Evolutionary conservation across 2,797 vertebrate genomes (phyloP).

Genomic region (Delichon dasypus): DNA sequence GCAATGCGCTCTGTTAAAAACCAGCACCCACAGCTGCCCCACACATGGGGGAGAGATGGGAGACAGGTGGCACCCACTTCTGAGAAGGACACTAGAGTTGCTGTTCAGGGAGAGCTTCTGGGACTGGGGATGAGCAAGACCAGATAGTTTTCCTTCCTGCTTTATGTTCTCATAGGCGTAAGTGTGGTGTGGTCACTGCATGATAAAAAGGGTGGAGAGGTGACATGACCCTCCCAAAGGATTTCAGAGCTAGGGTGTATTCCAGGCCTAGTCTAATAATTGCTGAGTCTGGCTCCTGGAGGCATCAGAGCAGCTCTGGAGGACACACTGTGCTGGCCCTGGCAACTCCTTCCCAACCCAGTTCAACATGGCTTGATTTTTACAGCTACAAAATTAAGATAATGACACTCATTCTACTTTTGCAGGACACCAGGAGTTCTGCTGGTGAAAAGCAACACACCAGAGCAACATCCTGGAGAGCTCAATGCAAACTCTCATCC

Average conservation of each 20-base stretch:
- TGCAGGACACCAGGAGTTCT: background rate
- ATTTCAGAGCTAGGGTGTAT: background rate
- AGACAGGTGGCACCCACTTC: background rate
- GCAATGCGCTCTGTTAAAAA: background rate
- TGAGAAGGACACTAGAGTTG: background rate
- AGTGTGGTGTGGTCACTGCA: no score
- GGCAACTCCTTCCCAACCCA: background rate
- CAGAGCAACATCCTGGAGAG: background rate
- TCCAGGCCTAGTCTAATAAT: background rate
- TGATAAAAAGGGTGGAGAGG: background rate
- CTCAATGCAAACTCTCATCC: background rate
- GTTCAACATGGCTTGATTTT: background rate
- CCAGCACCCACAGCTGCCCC: background rate
- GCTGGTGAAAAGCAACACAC: background rate
- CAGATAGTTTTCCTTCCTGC: background rate
- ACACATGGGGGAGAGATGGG: accelerated
- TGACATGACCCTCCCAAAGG: background rate
- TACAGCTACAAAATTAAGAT: background rate
- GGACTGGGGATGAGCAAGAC: background rate
- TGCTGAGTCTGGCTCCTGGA: background rate
- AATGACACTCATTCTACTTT: background rate
- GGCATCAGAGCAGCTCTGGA: background rate
- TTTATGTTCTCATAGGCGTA: background rate
- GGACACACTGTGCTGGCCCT: background rate
- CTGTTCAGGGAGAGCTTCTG: background rate